Base-by-base conservation (phyloP, 2,113 vertebrate genomes). In the Cynoglossus semilaevis region DNA sequence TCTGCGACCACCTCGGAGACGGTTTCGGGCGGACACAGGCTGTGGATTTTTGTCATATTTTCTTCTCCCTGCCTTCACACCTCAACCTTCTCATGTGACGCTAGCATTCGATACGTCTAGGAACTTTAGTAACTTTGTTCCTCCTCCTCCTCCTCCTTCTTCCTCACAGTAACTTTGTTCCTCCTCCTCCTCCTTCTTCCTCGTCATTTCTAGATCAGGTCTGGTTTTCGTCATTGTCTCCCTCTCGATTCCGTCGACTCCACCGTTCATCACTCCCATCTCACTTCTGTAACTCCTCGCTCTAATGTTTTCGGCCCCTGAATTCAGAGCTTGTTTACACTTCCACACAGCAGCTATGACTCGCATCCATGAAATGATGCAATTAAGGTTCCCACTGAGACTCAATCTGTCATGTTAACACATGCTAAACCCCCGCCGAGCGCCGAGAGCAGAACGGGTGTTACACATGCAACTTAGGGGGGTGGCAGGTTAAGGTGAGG, bases 321-420 rank as follows among this genome's bases (percentile, higher is more conserved):
- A 66, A 80, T 78, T 81, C 75, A 17, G 73, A 83, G 70, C 83
- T 84, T 88, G 87, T 90, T 90, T 88, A 84, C 83, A 59, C 49
- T 77, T 76, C 68, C 70, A 36, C 70, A 81, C 74, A 81, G 71
- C 76, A 77, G 71, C 77, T 86, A 86, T 91, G 91, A 92, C 83
- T 89, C 75, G 78, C 76, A 88, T 91, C 89, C 88, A 91, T 89
- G 87, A 90, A 91, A 90, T 92, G 88, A 91, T 92, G 90, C 87
- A 91, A 91, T 91, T 89, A 86, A 77, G 81, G 80, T 75, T 88
- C 90, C 88, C 77, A 85, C 90, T 88, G 89, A 80, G 91, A 74
- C 80, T 76, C 90, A 91, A 92, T 90, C 91, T 92, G 91, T 89
- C 87, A 87, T 82, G 82, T 87, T 88, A 86, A 87, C 84, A 88